Base-by-base conservation (phyloP, 2,888 invertebrate species). In the Ommatoiulus sabulosus region DNA sequence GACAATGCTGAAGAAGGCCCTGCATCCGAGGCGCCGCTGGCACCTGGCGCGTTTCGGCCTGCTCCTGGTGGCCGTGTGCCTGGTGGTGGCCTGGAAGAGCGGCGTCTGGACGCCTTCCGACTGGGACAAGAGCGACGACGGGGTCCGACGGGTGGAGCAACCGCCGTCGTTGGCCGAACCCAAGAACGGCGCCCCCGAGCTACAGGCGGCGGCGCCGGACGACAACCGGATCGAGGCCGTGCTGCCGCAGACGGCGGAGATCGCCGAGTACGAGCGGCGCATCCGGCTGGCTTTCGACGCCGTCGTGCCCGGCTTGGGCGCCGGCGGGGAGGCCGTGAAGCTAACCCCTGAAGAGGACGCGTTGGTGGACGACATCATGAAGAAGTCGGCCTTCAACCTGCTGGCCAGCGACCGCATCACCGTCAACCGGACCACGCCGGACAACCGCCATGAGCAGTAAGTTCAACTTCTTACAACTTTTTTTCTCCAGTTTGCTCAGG, bases 371-470 rank as follows among this genome's bases (percentile, higher is more conserved):
- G 94, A 94, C 90, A 94, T 96, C 0, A 95, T 97, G 92, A 95
- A 96, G 91, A 96, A 95, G 92, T 96, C 97, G 90, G 98, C 98
- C 0, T 95, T 98, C 90, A 98, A 98, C 92, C 95, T 97, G 89
- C 95, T 97, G 91, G 94, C 98, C 8, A 98, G 97, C 92, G 97
- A 98, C 92, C 95, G 96, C 92, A 96, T 98, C 91, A 95, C 97
- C 0, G 95, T 97, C 91, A 96, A 97, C 92, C 94, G 98, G 91
- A 95, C 95, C 90, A 93, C 97, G 57, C 94, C 94, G 92, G 97
- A 95, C 93, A 92, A 94, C 91, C 91, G 95, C 89, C 93, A 93
- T 90, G 90, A 91, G 87, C 91, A 91, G 93, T 94, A 92, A 91
- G 92, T 92, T 87, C 80, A 44, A 44, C 17, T n/a, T 44, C 17